Base-by-base conservation (phyloP, 2,113 vertebrate genomes). In the Pseudolaguvia tuberculata region DNA sequence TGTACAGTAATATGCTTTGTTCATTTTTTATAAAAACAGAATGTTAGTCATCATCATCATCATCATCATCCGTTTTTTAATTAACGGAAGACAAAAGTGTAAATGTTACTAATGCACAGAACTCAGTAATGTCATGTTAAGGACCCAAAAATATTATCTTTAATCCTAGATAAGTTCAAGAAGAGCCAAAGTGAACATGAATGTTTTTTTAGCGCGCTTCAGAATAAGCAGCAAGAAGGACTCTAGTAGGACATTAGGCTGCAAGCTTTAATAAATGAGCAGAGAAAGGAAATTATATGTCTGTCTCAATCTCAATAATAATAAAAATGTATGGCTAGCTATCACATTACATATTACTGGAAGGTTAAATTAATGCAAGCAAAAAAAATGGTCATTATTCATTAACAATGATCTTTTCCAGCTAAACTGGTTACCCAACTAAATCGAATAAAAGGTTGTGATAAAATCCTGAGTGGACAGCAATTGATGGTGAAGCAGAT, bases 381-480 rank as follows among this genome's bases (percentile, higher is more conserved):
- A 73, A 79, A 81, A 76, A 70, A 79, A 78, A 72, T 61, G 76
- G 80, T 76, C 80, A 78, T 72, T 63, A 73, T 76, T 76, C 80
- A 81, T 81, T 81, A 81, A 79, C 73, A 79, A 47, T 81, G 77
- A 79, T 81, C 80, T 81, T 79, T 81, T 79, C 77, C 77, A 57
- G 63, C 80, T 79, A 81, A 81, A 81, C 80, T 73, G 80, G 80
- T 81, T 81, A 81, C 50, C 80, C 68, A 73, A 62, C 42, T 68
- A 66, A 81, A 81, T 81, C 68, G 62, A 81, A 81, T 81, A 78
- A 81, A 56, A 76, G 68, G 69, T 72, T 76, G 52, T 18, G 70
- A 81, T 78, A 73, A 79, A 79, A 81, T 81, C 79, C 78, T 17
- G 45, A 69, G 23, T 72, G 56, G 73, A 81, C 73, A 76, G 77